These are phyloP conservation scores for Eonycteris spelaea DNA, from an alignment of 2,113 vertebrate species.

Conservation along the genomic window DNA sequence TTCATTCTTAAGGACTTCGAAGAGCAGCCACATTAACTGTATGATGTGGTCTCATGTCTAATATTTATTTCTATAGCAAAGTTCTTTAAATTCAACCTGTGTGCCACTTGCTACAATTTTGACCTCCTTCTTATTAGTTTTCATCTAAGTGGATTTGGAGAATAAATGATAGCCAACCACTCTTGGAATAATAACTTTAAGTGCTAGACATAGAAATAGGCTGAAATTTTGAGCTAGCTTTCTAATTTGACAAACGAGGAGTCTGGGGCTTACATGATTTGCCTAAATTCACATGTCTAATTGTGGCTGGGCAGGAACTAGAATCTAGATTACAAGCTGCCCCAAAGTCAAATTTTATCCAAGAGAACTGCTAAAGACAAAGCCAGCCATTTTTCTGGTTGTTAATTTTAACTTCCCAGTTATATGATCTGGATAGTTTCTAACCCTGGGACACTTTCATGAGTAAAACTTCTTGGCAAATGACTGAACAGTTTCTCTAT, in stretches of 20 bases:
- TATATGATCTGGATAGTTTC: conserved; percentile 44
- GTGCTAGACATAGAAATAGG: background rate
- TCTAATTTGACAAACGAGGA: conserved; percentile 54
- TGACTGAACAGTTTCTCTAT: conserved; percentile 8
- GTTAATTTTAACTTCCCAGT: conserved; percentile 58
- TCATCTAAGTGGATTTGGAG: conserved; percentile 29
- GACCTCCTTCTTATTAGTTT: background rate
- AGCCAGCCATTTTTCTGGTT: conserved; percentile 31
- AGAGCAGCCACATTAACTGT: background rate
- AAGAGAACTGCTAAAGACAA: conserved; percentile 30
- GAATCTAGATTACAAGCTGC: conserved; percentile 28
- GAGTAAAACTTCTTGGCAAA: conserved; percentile 42
- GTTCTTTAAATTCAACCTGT: background rate
- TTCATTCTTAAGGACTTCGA: background rate
- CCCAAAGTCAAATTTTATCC: conserved; percentile 24
- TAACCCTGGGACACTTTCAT: conserved; percentile 9
- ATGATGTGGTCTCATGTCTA: background rate
- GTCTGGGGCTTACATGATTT: conserved; percentile 16
- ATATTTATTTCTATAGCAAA: background rate
- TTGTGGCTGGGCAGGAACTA: background rate
- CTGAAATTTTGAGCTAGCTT: background rate
- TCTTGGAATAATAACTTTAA: background rate
- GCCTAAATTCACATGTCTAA: background rate
- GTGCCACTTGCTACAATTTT: background rate
- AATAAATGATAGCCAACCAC: conserved; percentile 4